Evolutionary conservation across 2,797 vertebrate genomes (phyloP), one percentile per base, ranked within the genome.

Genomic region (Pogonophryne albipinna): DNA sequence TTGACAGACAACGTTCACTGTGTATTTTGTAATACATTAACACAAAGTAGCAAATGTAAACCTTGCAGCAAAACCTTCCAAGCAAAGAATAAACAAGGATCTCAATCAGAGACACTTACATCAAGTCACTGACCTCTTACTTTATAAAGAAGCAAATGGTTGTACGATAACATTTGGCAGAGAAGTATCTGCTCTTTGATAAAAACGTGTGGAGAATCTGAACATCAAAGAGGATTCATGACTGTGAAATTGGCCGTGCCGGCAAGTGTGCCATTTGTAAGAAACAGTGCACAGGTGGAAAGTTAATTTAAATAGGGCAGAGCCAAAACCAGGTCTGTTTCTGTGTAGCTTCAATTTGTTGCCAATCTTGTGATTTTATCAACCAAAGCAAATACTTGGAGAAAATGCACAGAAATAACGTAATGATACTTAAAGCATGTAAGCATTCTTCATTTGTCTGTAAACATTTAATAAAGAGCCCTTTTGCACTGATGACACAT

Each of bases 1-100:
- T 72, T 63, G 27, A 1, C 34, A 38, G 34, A 38, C 16, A n/a
- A 42, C 67, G 62, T 58, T 19, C 8, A 45, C 23, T 71, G 47
- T 60, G 47, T 60, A 60, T 51, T 63, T 47, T 63, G 4, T 55
- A 72, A 38, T n/a, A 3, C 51, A 47, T 56, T 56, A n/a, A 42
- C 3, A 10, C 51, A 47, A 51, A 63, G 60, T 42, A 46, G 31
- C 42, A 56, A 23, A 10, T 56, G 16, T 50, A 4, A 16, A 17
- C 45, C 31, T 49, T 27, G 34, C 47, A 71, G 49, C n/a, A 16
- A 19, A 65, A 58, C 11, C 46, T 51, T 34, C 34, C 19, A 59
- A 23, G 44, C 44, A 49, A 58, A 20, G 45, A 41, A n/a, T 49
- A 46, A 57, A 50, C 56, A n/a, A 2, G 44, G 14, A 45, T 10